Evolutionary conservation across 2,888 invertebrate genomes (phyloP), one percentile per base, ranked within the genome.

Genomic region (Drosophila stalkeri): DNA sequence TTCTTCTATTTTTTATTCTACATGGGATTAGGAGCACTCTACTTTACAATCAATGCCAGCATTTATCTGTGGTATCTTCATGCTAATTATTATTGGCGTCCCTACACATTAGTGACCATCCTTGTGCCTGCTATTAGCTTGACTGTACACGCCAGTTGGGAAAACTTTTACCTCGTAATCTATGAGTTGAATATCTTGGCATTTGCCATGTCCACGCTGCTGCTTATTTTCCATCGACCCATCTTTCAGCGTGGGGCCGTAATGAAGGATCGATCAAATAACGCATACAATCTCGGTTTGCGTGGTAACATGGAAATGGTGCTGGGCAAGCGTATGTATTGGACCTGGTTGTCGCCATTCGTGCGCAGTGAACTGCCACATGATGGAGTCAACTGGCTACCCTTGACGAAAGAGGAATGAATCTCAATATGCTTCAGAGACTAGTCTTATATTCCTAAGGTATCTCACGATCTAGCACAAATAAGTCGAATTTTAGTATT

Each of bases 291-390:
- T 94, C 93, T 95, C 61, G 98, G 98, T 0, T 94, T 94, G 94
- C 94, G 94, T 81, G 92, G 94, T 61, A 98, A 98, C 93, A 75
- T 98, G 18, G 94, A 94, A 77, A 95, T 96, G 91, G 96, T 96
- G 8, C 95, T 98, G 89, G 98, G 98, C 11, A 93, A 94, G 20
- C 94, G 94, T 60, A 98, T 98, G 98, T 95, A 96, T 84, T 91
- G 97, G 56, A 94, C 96, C 11, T 97, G 96, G 96, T 83, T 98
- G 56, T 95, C 95, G 60, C 98, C 98, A 6, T 96, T 97, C 91
- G 93, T 98, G 43, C 81, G 93, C 14, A 98, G 98, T 72, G 94
- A 95, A 60, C 93, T 98, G 71, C 96, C 96, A 8, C 96, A 96
- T 59, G 95, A 98, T 94, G 98, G 98, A 8, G 93, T 96, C 27